phyloP scores from a whole-genome alignment of 1,140 invertebrate genomes.

The Linepithema humile region DNA sequence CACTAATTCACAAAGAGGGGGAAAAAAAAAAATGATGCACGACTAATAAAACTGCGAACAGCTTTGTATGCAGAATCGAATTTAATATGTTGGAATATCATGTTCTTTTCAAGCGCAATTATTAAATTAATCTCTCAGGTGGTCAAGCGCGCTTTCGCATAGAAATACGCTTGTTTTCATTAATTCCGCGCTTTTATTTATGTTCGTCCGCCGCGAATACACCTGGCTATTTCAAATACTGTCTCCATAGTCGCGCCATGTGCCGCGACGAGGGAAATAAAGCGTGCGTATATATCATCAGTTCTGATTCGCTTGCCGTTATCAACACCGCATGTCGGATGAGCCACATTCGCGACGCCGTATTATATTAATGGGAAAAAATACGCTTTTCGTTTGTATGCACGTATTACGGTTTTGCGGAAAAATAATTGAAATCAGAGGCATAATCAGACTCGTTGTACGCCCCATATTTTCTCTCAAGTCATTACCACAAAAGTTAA shows the following conservation, averaged over 20 bases:
- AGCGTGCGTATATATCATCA: conserved; percentile 19
- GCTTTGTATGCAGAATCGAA: not conserved
- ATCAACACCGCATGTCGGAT: conserved; percentile 22
- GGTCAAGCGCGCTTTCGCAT: not conserved
- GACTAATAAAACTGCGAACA: not conserved
- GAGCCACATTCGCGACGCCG: not conserved
- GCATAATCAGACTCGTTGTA: conserved; percentile 5
- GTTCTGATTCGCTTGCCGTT: conserved; percentile 23
- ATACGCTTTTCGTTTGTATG: not conserved
- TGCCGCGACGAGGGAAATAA: conserved; percentile 37
- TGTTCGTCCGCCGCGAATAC: not conserved
- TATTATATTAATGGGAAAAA: conserved; percentile 49
- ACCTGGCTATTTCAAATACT: conserved; percentile 5
- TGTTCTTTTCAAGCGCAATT: not conserved
- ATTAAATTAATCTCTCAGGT: not conserved
- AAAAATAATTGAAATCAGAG: conserved; percentile 10
- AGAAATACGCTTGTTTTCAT: conserved; percentile 1
- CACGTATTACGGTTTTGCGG: conserved; percentile 7
- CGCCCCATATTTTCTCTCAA: not conserved
- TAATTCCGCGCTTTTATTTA: conserved; percentile 23
- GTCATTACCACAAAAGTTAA: not conserved
- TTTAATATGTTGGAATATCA: not conserved
- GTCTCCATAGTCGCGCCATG: not conserved
- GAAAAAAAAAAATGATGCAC: not conserved
- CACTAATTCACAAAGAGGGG: conserved; percentile 21